Evolutionary conservation across 2,888 invertebrate species (phyloP).

Genomic region (Drosophila buzzatii): DNA sequence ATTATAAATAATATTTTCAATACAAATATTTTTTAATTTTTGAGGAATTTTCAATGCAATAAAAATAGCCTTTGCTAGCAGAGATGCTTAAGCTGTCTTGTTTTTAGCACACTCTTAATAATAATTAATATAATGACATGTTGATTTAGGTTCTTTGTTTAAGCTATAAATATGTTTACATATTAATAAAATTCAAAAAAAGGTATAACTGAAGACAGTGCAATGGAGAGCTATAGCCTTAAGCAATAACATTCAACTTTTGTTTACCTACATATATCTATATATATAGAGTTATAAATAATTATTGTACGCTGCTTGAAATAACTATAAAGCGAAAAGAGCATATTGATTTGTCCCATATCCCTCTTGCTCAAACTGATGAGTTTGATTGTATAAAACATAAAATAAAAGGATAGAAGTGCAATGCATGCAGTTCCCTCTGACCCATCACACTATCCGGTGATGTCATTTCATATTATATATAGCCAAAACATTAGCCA

Average conservation of each 20-base stretch:
- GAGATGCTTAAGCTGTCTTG: neutral
- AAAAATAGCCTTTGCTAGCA: neutral
- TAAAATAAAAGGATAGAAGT: no score
- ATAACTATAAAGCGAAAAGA: no score
- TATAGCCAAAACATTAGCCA: no score
- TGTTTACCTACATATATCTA: neutral
- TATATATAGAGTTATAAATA: neutral
- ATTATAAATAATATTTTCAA: neutral
- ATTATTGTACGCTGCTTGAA: no score
- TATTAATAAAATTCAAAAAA: neutral
- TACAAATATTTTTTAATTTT: neutral
- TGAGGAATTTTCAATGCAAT: neutral
- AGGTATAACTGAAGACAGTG: neutral
- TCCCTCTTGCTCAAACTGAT: no score
- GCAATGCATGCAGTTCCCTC: no score
- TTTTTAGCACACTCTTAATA: neutral
- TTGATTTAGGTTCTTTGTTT: neutral
- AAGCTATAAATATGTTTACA: neutral
- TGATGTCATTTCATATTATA: no score
- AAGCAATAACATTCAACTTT: neutral
- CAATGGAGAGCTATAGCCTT: neutral
- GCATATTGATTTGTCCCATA: no score
- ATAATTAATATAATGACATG: constrained; percentile 3
- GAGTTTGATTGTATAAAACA: no score
- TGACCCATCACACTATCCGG: no score